Conservation (phyloP, 2,113 vertebrate genomes). For the Phocoena sinus region DNA sequence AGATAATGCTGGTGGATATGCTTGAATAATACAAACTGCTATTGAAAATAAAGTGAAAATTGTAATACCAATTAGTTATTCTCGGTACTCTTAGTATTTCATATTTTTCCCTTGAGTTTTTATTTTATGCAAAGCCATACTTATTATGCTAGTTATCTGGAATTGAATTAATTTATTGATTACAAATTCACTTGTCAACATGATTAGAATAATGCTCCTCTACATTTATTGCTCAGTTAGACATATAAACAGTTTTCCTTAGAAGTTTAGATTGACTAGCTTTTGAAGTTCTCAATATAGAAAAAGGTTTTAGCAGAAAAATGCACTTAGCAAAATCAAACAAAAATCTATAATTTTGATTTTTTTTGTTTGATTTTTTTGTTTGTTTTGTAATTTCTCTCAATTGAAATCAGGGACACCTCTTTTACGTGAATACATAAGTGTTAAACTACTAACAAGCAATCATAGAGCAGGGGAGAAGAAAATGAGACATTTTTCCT, state of each 20-base stretch:
- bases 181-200: slow-evolving; percentile 47
- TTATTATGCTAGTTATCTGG: not conserved
- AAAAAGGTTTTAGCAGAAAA: slow-evolving; percentile 32
- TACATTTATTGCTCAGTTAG: slow-evolving; percentile 27
- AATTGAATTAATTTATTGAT: slow-evolving; percentile 38
- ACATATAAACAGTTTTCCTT: slow-evolving; percentile 31
- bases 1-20: not conserved
- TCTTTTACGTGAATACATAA: not conserved
- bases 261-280: not conserved
- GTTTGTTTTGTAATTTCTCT: not conserved
- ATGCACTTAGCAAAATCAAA: slow-evolving; percentile 45
- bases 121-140: not conserved
- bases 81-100: not conserved
- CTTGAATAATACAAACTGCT: not conserved
- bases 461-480: not conserved
- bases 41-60: slow-evolving; percentile 13
- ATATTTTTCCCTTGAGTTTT: not conserved
- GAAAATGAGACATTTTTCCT: not conserved
- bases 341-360: not conserved
- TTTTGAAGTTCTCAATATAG: slow-evolving; percentile 51
- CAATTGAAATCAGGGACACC: not conserved
- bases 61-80: slow-evolving; percentile 28
- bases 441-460: not conserved
- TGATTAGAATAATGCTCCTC: slow-evolving; percentile 47
- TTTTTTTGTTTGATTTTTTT: too few relatives aligned